A percentile compares a stretch with the other conserved stretches of the same genome.
Evolutionary conservation across 23 tunicate genomes (phyloP).

Genomic region (Aplidium turbinatum): DNA sequence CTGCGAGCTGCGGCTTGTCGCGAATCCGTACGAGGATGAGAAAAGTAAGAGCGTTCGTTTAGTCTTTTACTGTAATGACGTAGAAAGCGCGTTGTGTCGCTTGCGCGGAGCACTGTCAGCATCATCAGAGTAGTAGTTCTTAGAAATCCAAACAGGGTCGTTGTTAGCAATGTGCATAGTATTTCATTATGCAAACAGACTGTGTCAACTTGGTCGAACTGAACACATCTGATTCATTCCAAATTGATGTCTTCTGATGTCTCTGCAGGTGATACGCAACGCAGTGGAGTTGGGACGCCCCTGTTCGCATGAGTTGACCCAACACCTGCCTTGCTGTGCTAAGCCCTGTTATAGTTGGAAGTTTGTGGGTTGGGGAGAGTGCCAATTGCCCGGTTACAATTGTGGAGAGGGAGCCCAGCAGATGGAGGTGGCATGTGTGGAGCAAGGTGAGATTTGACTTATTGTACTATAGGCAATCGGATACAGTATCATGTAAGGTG

Average conservation of each 20-base stretch:
- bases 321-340: slow-evolving; percentile 55
- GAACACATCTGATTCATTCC: no score
- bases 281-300: slow-evolving; percentile 52
- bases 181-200: no score
- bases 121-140: neutral
- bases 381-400: slow-evolving; percentile 41
- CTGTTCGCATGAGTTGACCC: slow-evolving; percentile 44
- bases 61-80: no score
- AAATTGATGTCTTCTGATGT: no score
- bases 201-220: no score
- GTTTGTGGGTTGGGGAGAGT: slow-evolving; percentile 55
- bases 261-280: slow-evolving; percentile 43
- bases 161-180: no score
- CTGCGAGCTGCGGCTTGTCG: slow-evolving; percentile 41
- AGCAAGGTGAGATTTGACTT: slow-evolving; percentile 77
- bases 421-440: slow-evolving; percentile 41
- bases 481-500: no score
- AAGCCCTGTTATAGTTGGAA: slow-evolving; percentile 78
- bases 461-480: no score
- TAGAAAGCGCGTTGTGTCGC: no score
- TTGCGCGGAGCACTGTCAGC: no score
- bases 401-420: slow-evolving; percentile 72
- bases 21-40: slow-evolving; percentile 40
- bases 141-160: neutral
- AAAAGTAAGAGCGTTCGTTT: no score